Base-by-base conservation (phyloP, 2,113 vertebrate species). In the Pituophis catenifer region DNA sequence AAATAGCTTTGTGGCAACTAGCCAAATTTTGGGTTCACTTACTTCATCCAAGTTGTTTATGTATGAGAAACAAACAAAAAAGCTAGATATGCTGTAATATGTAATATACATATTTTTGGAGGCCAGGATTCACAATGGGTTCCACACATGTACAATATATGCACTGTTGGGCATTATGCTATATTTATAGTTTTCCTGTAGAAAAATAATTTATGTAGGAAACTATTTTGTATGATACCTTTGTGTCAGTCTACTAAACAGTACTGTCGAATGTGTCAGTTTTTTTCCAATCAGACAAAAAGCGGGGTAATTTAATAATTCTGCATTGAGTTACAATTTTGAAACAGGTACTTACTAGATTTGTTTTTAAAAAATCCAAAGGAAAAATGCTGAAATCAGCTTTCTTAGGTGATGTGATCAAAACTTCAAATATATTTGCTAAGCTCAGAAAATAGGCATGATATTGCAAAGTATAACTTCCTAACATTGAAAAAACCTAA, bases 111-210 rank as follows among this genome's bases (percentile, higher is more conserved):
- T 62, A 70, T 13, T 44, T 54, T 8, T 57, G 62, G 54, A 53
- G 2, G 29, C 59, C 48, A 92, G 15, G 57, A 88, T 52, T 53
- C 6, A 33, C 85, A 65, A 19, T 53, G 86, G 48, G 15, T 92
- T 92, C 91, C 59, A 38, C 23, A 8, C 62, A 54, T 19, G 5
- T 52, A 23, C 50, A 88, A 29, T 1, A 38, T 50, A 62, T 88
- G 1, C 48, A 88, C 23, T 65, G 48, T 62, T 87, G 95, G 92
- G 92, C 29, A 53, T 62, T 6, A 44, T 94, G 10, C 17, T 88
- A 94, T 96, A 95, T 94, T 92, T 58, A 94, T 93, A 93, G 94
- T 95, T 94, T 88, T 96, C 90, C 95, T 96, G 94, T 95, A 89
- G 91, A 89, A 29, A 93, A 89, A 23, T 54, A 33, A 15, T 54